These are phyloP conservation scores for Myxocyprinus asiaticus DNA, from an alignment of 2,113 vertebrate genomes.

Conservation along the genomic window DNA sequence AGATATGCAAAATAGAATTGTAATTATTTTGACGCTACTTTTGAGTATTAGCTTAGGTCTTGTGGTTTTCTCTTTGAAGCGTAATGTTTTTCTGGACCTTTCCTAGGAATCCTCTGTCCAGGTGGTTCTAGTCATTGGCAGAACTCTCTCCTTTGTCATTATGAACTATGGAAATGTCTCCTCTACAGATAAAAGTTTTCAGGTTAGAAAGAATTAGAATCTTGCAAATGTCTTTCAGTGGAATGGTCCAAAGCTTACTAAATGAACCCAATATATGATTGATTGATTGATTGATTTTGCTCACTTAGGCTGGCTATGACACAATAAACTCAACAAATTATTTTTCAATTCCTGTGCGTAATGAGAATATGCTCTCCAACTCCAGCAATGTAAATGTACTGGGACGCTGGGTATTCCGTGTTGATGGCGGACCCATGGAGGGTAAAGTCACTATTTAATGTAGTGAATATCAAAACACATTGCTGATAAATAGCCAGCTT, in stretches of 20 bases:
- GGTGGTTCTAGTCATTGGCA: background rate
- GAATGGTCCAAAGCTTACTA: too few relatives aligned
- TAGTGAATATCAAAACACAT: background rate
- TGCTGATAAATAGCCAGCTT: too few relatives aligned
- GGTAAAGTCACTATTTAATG: background rate
- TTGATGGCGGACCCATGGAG: background rate
- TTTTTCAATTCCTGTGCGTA: conserved; percentile 9
- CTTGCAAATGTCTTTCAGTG: too few relatives aligned
- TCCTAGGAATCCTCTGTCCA: conserved; percentile 21
- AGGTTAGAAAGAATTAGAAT: conserved; percentile 10
- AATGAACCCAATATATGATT: too few relatives aligned
- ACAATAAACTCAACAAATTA: background rate
- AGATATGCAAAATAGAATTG: too few relatives aligned
- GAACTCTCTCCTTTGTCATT: background rate
- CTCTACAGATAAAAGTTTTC: background rate
- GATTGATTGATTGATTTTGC: too few relatives aligned
- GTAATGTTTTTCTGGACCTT: background rate
- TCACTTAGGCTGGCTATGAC: conserved; percentile 20
- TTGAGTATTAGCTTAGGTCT: too few relatives aligned
- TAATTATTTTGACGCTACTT: too few relatives aligned
- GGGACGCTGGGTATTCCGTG: conserved; percentile 25
- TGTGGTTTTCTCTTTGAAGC: background rate
- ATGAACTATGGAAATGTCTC: conserved; percentile 22
- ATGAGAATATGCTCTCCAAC: too few relatives aligned
- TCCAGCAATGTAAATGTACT: conserved; percentile 10